Evolutionary conservation across 1,140 invertebrate species (phyloP), one percentile per base, ranked within the genome.

Genomic region (Drosophila pandora): DNA sequence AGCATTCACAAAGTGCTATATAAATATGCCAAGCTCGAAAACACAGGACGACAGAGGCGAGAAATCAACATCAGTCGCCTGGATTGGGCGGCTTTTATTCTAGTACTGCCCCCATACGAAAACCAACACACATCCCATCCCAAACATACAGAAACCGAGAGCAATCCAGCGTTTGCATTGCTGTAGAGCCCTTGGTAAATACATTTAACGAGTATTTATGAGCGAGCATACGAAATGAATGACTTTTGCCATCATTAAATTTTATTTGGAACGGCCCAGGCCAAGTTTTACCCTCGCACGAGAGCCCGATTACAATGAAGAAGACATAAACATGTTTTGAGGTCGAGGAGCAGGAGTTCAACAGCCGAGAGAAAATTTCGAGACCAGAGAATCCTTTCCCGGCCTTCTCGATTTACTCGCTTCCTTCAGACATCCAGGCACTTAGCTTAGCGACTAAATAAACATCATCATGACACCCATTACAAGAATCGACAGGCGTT

Each of bases 381-480:
- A 48, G 34, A 41, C 13, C n/a, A 2, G 17, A 21, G 56, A 69
- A 65, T 80, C 60, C 71, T 58, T 80, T 80, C 47, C 54, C 65
- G 23, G 41, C 34, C 50, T 53, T 73, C 64, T 59, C 49, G 43
- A 43, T 58, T 75, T 56, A 57, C 57, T 53, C 57, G 47, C 47
- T 68, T 69, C 47, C 57, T 10, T 69, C 39, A 69, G 65, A 22
- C 49, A 49, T 49, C 21, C 57, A 70, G 78, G 76, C 64, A 84
- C 80, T 82, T 78, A 78, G 39, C 70, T 62, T 65, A 82, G 71
- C 63, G 78, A 72, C 74, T 75, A 81, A 87, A 70, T 69, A 85
- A 87, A 87, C 82, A 81, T 81, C 74, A 85, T 81, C 70, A 87
- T 87, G 64, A 76, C 82, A 79, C 82, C 81, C 82, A 87, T 81